Conservation (phyloP, 2,888 invertebrate species). For the Tachina lurida region DNA sequence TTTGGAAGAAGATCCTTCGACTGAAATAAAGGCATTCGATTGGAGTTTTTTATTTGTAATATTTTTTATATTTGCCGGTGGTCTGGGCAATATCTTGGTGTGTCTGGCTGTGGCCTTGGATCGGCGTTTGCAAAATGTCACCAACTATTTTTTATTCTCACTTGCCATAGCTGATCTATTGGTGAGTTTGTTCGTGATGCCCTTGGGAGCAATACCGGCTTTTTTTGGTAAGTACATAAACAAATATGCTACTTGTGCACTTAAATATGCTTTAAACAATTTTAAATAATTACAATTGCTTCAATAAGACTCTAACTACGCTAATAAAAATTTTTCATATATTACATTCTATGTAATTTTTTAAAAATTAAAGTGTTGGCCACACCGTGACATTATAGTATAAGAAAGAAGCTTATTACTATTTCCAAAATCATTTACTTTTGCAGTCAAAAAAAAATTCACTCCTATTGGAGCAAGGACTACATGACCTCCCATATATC, state of each 20-base stretch:
- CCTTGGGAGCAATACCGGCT: slow-evolving; percentile 95
- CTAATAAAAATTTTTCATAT: too few species aligned
- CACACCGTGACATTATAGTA: too few species aligned
- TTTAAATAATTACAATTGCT: not conserved
- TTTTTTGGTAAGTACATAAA: slow-evolving; percentile 91
- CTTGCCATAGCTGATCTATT: slow-evolving; percentile 96
- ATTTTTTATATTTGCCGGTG: slow-evolving; percentile 93
- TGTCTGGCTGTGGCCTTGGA: slow-evolving; percentile 96
- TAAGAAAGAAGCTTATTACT: too few species aligned
- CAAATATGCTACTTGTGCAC: not conserved
- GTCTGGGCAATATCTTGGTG: slow-evolving; percentile 95
- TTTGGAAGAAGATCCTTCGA: slow-evolving; percentile 14
- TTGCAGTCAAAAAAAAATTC: too few species aligned
- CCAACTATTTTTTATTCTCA: slow-evolving; percentile 97
- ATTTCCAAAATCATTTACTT: too few species aligned
- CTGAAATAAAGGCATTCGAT: slow-evolving; percentile 84
- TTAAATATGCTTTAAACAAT: slow-evolving; percentile 6
- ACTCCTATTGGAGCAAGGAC: too few species aligned
- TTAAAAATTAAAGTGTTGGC: too few species aligned
- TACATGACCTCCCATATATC: too few species aligned
- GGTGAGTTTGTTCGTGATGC: slow-evolving; percentile 97
- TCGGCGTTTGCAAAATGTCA: slow-evolving; percentile 95
- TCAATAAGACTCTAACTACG: not conserved
- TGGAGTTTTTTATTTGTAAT: slow-evolving; percentile 94
- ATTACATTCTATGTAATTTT: too few species aligned